Conservation (phyloP, 2,888 invertebrate genomes). For the Cephonodes hylas region DNA sequence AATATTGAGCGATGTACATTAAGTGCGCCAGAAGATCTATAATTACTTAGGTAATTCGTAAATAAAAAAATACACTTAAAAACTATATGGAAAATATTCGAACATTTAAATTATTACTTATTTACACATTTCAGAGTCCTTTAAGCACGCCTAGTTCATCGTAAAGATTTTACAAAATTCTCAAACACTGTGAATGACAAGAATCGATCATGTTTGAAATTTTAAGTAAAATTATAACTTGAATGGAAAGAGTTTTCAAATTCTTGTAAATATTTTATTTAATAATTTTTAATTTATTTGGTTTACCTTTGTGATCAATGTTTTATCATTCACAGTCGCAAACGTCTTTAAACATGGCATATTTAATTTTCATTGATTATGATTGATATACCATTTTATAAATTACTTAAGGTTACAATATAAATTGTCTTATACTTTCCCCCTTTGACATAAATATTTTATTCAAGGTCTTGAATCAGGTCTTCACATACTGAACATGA, state of each 20-base stretch:
- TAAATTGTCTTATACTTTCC: too few relatives aligned
- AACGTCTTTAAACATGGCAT: not conserved
- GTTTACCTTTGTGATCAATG: too few relatives aligned
- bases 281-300: not conserved
- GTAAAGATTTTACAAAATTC: not conserved
- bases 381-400: too few relatives aligned
- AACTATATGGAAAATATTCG: not conserved
- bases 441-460: too few relatives aligned
- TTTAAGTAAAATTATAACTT: too few relatives aligned
- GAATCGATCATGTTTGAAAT: too few relatives aligned
- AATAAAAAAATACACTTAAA: not conserved
- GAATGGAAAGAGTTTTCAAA: too few relatives aligned
- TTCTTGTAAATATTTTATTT: not conserved
- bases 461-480: not conserved
- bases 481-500: constrained; percentile 26
- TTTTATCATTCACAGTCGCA: not conserved
- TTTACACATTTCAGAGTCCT: constrained; percentile 8
- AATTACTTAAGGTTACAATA: too few relatives aligned
- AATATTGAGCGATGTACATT: not conserved
- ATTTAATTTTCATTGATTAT: not conserved
- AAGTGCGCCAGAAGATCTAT: not conserved
- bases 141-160: not conserved
- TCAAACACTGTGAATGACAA: not conserved
- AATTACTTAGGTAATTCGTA: not conserved
- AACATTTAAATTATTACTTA: not conserved